Percentiles rank a stretch among this genome's conserved stretches.
These are phyloP conservation scores for Leptopilina drosophilae DNA, from an alignment of 2,888 invertebrate genomes.

Conservation along the genomic window DNA sequence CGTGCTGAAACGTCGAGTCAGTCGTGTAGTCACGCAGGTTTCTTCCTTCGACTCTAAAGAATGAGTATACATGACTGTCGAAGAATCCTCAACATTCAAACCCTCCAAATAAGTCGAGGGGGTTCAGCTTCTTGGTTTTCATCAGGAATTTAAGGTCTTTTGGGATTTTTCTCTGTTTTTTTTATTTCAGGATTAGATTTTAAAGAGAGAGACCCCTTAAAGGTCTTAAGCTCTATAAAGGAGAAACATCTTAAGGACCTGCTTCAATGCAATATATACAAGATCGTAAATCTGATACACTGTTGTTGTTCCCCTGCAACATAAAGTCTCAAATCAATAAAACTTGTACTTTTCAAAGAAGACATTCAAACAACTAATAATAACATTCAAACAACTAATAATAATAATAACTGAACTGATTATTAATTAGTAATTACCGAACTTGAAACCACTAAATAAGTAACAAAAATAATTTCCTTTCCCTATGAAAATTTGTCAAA, in stretches of 20 bases:
- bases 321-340: too few relatives aligned
- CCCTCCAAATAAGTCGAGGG: slow-evolving; percentile 28
- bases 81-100: slow-evolving; percentile 37
- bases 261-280: not conserved
- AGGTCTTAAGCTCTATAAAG: not conserved
- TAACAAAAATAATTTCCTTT: too few relatives aligned
- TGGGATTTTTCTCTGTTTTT: not conserved
- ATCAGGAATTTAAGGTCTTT: slow-evolving; percentile 4
- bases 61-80: slow-evolving; percentile 28
- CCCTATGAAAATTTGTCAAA: too few relatives aligned
- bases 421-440: too few relatives aligned
- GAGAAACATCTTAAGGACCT: not conserved
- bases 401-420: too few relatives aligned
- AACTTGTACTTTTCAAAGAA: too few relatives aligned
- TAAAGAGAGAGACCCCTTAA: not conserved
- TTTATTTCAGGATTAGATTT: slow-evolving; percentile 7
- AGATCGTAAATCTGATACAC: too few relatives aligned
- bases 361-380: too few relatives aligned
- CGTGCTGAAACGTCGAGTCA: slow-evolving; percentile 10
- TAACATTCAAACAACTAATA: too few relatives aligned
- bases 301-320: too few relatives aligned
- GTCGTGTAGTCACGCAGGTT: slow-evolving; percentile 27
- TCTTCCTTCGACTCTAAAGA: slow-evolving; percentile 4
- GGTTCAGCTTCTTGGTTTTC: slow-evolving; percentile 1
- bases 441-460: too few relatives aligned